Base-by-base conservation (phyloP, 1,140 invertebrate species). In the Zaprionus nigranus region DNA sequence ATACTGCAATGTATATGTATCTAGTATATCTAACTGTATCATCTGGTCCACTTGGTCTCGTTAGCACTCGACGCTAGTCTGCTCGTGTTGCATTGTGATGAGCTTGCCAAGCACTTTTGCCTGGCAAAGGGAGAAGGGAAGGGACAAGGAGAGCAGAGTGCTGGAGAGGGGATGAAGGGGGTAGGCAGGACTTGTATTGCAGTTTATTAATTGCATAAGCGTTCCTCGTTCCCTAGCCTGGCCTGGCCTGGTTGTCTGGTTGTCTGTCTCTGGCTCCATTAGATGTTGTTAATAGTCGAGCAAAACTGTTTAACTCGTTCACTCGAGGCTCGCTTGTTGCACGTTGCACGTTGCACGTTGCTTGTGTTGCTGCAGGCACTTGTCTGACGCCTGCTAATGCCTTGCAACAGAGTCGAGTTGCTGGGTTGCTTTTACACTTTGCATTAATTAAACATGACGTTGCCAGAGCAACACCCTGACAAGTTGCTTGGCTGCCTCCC, bases 361-460 rank as follows among this genome's bases (percentile, higher is more conserved):
- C 40, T 58, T 17, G 15, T 12, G 43, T 43, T 54, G 22, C 67
- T 38, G 15, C 7, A 15, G 72, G 51, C 59, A 15, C 36, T 49
- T 62, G 49, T 65, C 74, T 59, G 63, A 26, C 59, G 53, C 56
- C 60, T 51, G 17, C 62, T 59, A 38, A 58, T 36, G 36, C 46
- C 17, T 57, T 11, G n/a, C 54, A 20, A 20, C 26, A 26, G 36
- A 49, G 28, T 54, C 70, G 51, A 26, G 73, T 79, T 30, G 34
- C 60, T 51, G 17, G 46, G 22, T 56, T 60, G 62, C 58, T 38
- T 66, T 69, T 75, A 63, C 81, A 75, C 73, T 80, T 88, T 75
- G 74, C 88, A 86, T 91, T 91, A 91, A 91, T 91, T 91, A 90
- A 91, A 91, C 90, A 85, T 85, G 77, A 91, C 78, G 84, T 86